Evolutionary conservation across 2,113 vertebrate genomes (phyloP), one percentile per base, ranked within the genome.

Genomic region (Sapayoa aenigma): DNA sequence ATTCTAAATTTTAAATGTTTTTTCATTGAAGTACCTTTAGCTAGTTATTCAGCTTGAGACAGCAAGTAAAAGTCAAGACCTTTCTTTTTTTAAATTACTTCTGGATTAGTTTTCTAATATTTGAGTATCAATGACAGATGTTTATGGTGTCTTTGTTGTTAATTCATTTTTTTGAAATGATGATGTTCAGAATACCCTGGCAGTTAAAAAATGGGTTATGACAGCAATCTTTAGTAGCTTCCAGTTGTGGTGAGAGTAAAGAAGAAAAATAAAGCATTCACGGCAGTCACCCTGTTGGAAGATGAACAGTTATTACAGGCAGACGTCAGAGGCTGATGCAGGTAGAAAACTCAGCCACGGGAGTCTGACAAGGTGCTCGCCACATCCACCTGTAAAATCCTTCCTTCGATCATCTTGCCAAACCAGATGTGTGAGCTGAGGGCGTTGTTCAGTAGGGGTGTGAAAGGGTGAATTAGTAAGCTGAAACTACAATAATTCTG

Each of bases 311-410:
- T 89, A 11, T 5, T 81, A 31, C 31, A 52, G 41, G 37, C 42
- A 71, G 18, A 35, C 24, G 39, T 52, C n/a, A 33, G 63, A 62
- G 55, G 31, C 28, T 81, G 47, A 31, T 80, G 50, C 46, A 71
- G 49, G 55, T 77, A 55, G 39, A 35, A 44, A 76, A 60, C 31
- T 63, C 17, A 22, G n/a, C 72, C 24, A 0, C 15, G 22, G 53
- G 52, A 33, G 11, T 42, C 7, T 10, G 27, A 17, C 37, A 41
- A 79, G 59, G 27, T 62, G 41, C 39, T 77, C 0, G 0, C 46
- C 46, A 14, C 18, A 5, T 31, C 50, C 52, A 13, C 39, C 83
- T 74, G 11, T 74, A 52, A 46, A 71, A 35, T 39, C 27, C 41
- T 41, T 65, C 11, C 13, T 56, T 62, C 0, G 0, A 13, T 90